Conservation (phyloP, 2,888 invertebrate genomes). For the Latrodectus hesperus region DNA sequence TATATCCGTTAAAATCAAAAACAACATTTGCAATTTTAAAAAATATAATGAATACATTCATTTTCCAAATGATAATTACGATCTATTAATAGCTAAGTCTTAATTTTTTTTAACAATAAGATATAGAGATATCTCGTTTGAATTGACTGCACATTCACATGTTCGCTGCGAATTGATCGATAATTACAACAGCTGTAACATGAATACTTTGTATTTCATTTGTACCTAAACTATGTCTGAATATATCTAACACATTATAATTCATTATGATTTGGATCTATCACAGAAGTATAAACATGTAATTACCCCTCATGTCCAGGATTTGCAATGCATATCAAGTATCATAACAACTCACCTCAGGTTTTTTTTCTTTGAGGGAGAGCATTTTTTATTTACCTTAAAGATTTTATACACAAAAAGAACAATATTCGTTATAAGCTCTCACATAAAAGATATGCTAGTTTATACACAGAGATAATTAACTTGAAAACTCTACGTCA, state of each 20-base stretch:
- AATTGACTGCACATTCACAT: too few species aligned
- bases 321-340: background rate
- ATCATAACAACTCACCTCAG: background rate
- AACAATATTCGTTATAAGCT: slow-evolving; percentile 49
- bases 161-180: too few species aligned
- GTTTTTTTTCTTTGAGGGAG: background rate
- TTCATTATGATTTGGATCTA: slow-evolving; percentile 27
- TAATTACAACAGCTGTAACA: background rate
- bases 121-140: too few species aligned
- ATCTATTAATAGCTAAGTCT: too few species aligned
- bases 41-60: too few species aligned
- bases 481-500: too few species aligned
- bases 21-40: too few species aligned
- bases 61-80: too few species aligned
- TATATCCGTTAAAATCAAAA: too few species aligned
- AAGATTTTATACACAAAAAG: background rate
- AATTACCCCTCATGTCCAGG: slow-evolving; percentile 17
- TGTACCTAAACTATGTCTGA: slow-evolving; percentile 16
- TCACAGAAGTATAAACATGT: slow-evolving; percentile 50
- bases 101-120: too few species aligned
- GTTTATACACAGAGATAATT: background rate
- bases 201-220: slow-evolving; percentile 16
- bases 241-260: slow-evolving; percentile 12
- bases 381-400: background rate
- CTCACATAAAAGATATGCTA: slow-evolving; percentile 61